Conservation (phyloP, 1,140 invertebrate species). For the Caenorhabditis briggsae region DNA sequence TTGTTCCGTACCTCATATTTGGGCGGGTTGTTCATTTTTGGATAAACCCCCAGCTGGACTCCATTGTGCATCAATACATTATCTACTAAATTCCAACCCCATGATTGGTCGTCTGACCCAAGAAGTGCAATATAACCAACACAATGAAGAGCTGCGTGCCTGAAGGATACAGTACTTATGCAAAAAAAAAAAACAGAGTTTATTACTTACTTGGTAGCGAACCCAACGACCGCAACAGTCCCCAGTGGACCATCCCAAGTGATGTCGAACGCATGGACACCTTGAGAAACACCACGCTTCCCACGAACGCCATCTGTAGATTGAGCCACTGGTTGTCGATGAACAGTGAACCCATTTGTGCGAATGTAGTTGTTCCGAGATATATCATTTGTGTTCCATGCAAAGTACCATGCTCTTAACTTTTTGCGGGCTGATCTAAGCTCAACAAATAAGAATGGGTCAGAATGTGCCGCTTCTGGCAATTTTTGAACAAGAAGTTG, state of each 20-base stretch:
- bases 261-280: slow-evolving; percentile 96
- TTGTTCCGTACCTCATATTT: slow-evolving; percentile 88
- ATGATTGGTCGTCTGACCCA: slow-evolving; percentile 94
- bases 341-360: slow-evolving; percentile 95
- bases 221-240: slow-evolving; percentile 92
- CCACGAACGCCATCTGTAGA: slow-evolving; percentile 90
- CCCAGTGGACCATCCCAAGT: slow-evolving; percentile 98
- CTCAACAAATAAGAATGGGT: slow-evolving; percentile 90
- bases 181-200: neutral
- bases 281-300: slow-evolving; percentile 85
- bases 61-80: slow-evolving; percentile 97
- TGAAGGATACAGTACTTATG: neutral
- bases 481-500: slow-evolving; percentile 89
- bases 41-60: slow-evolving; percentile 93
- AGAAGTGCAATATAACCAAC: slow-evolving; percentile 94
- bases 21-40: slow-evolving; percentile 93
- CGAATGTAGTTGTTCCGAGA: slow-evolving; percentile 93
- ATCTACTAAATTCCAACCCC: slow-evolving; percentile 99
- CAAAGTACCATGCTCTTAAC: slow-evolving; percentile 91
- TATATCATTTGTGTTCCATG: slow-evolving; percentile 94
- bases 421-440: slow-evolving; percentile 93
- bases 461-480: slow-evolving; percentile 87
- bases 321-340: slow-evolving; percentile 97
- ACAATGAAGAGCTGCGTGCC: slow-evolving; percentile 84
- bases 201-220: slow-evolving; percentile 89